These are phyloP conservation scores for Camponotus vicinus DNA, from an alignment of 1,140 invertebrate species.

Conservation along the genomic window DNA sequence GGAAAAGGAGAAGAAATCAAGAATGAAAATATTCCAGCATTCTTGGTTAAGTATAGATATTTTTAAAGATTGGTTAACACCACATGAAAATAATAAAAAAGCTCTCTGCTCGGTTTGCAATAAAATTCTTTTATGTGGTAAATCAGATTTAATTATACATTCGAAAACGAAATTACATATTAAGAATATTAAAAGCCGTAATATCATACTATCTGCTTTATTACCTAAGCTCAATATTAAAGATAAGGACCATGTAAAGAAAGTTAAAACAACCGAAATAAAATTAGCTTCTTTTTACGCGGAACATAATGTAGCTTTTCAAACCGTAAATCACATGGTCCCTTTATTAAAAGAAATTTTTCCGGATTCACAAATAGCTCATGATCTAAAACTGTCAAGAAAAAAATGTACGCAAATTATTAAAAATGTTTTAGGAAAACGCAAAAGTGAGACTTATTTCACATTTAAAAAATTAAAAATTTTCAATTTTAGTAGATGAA, in stretches of 20 bases:
- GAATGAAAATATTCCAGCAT: conserved; percentile 3
- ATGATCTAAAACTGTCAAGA: not conserved
- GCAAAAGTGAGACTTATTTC: not conserved
- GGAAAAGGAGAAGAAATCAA: conserved; percentile 16
- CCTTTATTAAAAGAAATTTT: conserved; percentile 11
- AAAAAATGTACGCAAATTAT: not conserved
- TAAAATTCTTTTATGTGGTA: conserved; percentile 8
- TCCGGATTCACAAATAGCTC: conserved; percentile 13
- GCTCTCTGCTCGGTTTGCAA: conserved; percentile 38
- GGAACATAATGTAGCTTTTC: conserved; percentile 12
- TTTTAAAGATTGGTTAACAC: conserved; percentile 31
- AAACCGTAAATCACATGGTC: not conserved
- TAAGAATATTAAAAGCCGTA: conserved; percentile 3
- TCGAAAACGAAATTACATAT: conserved; percentile 1
- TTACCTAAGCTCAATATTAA: not conserved
- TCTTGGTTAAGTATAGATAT: conserved; percentile 18
- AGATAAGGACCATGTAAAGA: conserved; percentile 13
- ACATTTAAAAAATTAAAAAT: not conserved
- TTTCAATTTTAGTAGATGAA: no score
- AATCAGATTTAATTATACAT: conserved; percentile 28
- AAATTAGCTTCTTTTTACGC: not conserved
- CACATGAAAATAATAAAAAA: conserved; percentile 23
- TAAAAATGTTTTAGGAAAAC: conserved; percentile 16
- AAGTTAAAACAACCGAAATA: conserved; percentile 23
- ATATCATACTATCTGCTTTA: conserved; percentile 14